A percentile compares a stretch with the other conserved stretches of the same genome.
phyloP scores from a whole-genome alignment of 2,113 vertebrate genomes.

The Orthonyx spaldingii region DNA sequence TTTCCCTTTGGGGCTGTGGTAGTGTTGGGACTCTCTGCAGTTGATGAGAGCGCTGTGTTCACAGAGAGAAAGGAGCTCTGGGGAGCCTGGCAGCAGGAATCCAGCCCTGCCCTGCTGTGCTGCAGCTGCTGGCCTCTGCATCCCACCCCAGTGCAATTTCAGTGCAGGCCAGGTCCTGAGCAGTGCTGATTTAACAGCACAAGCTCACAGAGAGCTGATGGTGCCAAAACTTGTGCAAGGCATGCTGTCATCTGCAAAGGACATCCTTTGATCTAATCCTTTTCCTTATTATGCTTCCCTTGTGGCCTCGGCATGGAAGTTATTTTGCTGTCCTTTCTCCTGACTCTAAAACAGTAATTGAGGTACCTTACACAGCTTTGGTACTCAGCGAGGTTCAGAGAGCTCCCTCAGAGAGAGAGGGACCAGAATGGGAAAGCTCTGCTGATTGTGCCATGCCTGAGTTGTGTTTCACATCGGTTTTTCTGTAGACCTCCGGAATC shows the following conservation, averaged over 20 bases:
- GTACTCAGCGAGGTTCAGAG: not conserved
- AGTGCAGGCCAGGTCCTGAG: not conserved
- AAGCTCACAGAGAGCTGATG: not conserved
- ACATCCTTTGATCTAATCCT: not conserved
- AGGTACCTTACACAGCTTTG: not conserved
- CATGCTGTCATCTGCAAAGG: not conserved
- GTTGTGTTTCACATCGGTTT: not conserved
- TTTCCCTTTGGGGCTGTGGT: not conserved
- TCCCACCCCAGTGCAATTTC: not conserved
- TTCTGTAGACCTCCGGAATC: not conserved
- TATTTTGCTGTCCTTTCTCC: not conserved
- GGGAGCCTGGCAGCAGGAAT: not conserved
- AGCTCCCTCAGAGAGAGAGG: not conserved
- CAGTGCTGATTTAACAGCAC: not conserved
- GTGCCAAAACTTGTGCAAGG: not conserved
- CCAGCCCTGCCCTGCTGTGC: not conserved
- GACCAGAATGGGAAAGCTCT: not conserved
- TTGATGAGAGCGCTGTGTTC: not conserved
- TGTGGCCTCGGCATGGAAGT: not conserved
- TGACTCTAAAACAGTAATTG: not conserved
- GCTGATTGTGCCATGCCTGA: rapidly evolving
- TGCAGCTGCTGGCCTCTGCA: not conserved
- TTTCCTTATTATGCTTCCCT: not conserved
- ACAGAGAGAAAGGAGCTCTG: not conserved
- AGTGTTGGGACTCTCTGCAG: not conserved